phyloP scores from a whole-genome alignment of 2,797 vertebrate genomes.

The Sparidentex hasta region DNA sequence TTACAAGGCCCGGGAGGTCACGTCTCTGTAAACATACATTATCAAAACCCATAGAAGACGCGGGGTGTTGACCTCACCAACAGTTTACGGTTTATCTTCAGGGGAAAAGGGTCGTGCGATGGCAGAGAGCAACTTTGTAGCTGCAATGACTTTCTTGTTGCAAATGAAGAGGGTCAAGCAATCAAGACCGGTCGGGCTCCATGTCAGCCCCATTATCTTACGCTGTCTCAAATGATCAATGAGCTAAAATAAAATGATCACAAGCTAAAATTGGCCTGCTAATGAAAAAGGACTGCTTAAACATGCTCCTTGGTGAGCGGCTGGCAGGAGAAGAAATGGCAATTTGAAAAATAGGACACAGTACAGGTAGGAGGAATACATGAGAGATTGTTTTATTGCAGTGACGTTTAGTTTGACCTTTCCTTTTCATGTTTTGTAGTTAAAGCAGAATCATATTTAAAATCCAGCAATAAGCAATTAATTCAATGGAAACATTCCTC shows the following conservation, averaged over 20 bases:
- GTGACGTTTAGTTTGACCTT: constrained; percentile 18
- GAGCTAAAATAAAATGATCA: constrained; percentile 94
- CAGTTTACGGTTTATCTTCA: constrained; percentile 85
- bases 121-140: constrained; percentile 76
- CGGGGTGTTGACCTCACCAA: constrained; percentile 90
- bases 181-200: constrained; percentile 89
- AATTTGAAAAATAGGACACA: constrained; percentile 73
- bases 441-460: constrained; percentile 13
- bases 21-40: constrained; percentile 99
- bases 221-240: constrained; percentile 93
- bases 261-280: constrained; percentile 92
- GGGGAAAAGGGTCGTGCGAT: constrained; percentile 76
- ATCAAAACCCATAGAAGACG: constrained; percentile 99
- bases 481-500: background rate
- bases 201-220: constrained; percentile 91
- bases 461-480: background rate
- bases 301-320: constrained; percentile 83
- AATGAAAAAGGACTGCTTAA: constrained; percentile 94
- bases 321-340: constrained; percentile 58
- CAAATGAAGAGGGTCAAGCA: constrained; percentile 96
- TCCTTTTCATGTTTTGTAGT: background rate
- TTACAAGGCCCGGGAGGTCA: constrained; percentile 96
- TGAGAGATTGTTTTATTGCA: background rate
- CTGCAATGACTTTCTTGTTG: constrained; percentile 88
- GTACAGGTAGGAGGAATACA: constrained; percentile 28